Evolutionary conservation across 1,140 invertebrate species (phyloP), one percentile per base, ranked within the genome.

Genomic region (Aphelenchoides besseyi): DNA sequence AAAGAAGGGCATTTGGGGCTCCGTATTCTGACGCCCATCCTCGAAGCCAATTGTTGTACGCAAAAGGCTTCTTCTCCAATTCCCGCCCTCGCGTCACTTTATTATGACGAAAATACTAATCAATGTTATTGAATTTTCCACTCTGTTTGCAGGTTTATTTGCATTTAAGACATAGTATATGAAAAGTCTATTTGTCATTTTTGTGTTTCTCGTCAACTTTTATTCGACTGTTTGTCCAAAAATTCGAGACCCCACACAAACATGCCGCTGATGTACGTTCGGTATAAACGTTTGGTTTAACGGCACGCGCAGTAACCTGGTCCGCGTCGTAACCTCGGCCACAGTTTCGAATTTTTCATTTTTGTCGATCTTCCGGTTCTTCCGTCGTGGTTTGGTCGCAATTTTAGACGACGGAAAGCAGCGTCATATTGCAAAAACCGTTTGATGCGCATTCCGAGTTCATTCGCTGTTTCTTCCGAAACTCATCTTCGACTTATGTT

Each of bases 281-380:
- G 41, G 41, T 48, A 16, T 48, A 12, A 12, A 23, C 41, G 41
- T 48, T 48, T 12, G 12, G 41, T 48, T 48, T 16, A 23, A 23
- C 41, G 41, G 41, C 41, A 48, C 41, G 41, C 41, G 41, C 41
- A 48, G 41, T 48, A 48, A 48, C 41, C 41, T 48, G 41, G 41
- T 48, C 41, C 41, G 41, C 41, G 12, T 48, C 41, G 41, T 48
- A 48, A 48, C 41, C 41, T n/a, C n/a, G n/a, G 41, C 41, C 41
- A 23, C 12, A 48, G 41, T 48, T 48, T 48, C 41, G 41, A 48
- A 48, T 48, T 48, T n/a, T 48, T 48, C 41, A 48, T 48, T 48
- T n/a, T 48, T 23, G 41, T 23, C 41, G 41, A 48, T 23, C 41
- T 48, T 48, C 41, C 41, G 41, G 12, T 48, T 48, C 41, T n/a